These are phyloP conservation scores for Harpalus rubripes DNA, from an alignment of 2,888 invertebrate genomes.

Conservation along the genomic window DNA sequence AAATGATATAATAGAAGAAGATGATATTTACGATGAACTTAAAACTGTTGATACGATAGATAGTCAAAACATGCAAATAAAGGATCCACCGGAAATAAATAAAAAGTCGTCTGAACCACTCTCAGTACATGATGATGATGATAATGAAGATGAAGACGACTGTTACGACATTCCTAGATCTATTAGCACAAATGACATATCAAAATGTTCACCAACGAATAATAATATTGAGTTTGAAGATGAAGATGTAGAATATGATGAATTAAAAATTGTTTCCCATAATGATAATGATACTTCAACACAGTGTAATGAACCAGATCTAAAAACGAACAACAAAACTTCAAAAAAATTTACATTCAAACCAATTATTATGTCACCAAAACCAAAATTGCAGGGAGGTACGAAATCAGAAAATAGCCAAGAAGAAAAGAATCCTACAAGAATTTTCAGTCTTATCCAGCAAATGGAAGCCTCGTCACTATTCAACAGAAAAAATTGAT, in stretches of 20 bases:
- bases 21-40: slow-evolving; percentile 51
- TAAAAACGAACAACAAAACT: slow-evolving; percentile 15
- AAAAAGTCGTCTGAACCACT: not conserved
- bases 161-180: slow-evolving; percentile 29
- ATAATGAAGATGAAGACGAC: slow-evolving; percentile 29
- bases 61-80: not conserved
- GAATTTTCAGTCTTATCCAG: slow-evolving; percentile 58
- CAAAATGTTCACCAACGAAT: slow-evolving; percentile 12
- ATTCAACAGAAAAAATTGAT: slow-evolving; percentile 35
- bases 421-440: slow-evolving; percentile 22
- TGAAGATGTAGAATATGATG: slow-evolving; percentile 57
- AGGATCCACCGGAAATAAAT: not conserved
- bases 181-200: not conserved
- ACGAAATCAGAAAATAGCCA: slow-evolving; percentile 19
- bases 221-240: slow-evolving; percentile 15
- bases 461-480: slow-evolving; percentile 54
- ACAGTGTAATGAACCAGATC: slow-evolving; percentile 14
- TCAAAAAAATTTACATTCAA: slow-evolving; percentile 26
- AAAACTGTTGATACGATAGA: not conserved
- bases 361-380: slow-evolving; percentile 57
- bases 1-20: not conserved
- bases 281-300: slow-evolving; percentile 13
- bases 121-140: not conserved
- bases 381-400: slow-evolving; percentile 42
- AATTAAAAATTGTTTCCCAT: slow-evolving; percentile 38